These are phyloP conservation scores for Prunella strophiata DNA, from an alignment of 2,797 vertebrate species.

Conservation along the genomic window DNA sequence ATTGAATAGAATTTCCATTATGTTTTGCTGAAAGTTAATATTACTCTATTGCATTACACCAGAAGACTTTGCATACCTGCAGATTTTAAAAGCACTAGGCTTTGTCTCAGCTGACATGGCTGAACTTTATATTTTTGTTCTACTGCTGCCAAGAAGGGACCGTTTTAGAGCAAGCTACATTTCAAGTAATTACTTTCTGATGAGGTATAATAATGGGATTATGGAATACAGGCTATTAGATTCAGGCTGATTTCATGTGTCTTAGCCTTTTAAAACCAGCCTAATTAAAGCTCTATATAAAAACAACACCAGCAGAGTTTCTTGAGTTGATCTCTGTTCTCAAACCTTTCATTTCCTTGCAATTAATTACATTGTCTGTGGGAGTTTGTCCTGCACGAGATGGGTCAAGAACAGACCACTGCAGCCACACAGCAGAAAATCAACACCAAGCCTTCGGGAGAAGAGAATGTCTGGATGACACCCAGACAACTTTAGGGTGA, in stretches of 20 bases:
- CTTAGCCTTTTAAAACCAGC: not conserved
- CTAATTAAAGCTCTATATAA: not conserved
- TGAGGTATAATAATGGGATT: not conserved
- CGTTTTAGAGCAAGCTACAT: not conserved
- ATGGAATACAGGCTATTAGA: not conserved
- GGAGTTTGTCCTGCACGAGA: too few relatives aligned
- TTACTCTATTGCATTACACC: not conserved
- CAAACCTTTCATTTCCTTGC: not conserved
- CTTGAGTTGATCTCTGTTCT: not conserved
- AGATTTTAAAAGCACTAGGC: not conserved
- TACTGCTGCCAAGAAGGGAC: not conserved
- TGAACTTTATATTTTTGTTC: not conserved
- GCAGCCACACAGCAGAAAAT: too few relatives aligned
- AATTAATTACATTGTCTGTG: not conserved
- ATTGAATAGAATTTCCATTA: not conserved
- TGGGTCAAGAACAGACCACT: too few relatives aligned
- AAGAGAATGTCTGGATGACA: too few relatives aligned
- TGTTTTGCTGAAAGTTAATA: not conserved
- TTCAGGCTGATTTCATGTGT: not conserved
- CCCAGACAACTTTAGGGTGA: too few relatives aligned
- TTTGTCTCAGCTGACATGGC: not conserved
- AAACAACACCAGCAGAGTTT: not conserved
- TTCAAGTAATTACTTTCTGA: not conserved
- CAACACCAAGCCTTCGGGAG: too few relatives aligned
- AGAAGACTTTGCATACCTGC: not conserved